A percentile compares a stretch with the other conserved stretches of the same genome.
Evolutionary conservation across 2,113 vertebrate species (phyloP).

Genomic region (Mustela lutreola): DNA sequence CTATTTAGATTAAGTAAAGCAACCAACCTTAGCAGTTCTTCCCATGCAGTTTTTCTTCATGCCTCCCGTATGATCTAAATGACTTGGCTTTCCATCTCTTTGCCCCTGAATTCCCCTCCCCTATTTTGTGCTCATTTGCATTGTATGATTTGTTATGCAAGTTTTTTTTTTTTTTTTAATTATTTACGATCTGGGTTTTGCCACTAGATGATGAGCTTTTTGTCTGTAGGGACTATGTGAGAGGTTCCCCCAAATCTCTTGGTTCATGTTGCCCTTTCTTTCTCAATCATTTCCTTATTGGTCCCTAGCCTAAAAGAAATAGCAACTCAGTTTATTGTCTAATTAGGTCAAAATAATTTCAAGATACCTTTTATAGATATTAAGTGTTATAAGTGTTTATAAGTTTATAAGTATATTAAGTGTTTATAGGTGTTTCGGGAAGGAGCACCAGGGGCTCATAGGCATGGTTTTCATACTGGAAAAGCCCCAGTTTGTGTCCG

Average conservation of each 20-base stretch:
- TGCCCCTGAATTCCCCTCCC: rapidly evolving
- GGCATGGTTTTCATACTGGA: neutral
- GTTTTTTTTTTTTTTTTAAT: neutral
- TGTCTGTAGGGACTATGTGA: neutral
- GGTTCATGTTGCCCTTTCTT: neutral
- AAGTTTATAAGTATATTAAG: no score
- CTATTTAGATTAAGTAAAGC: neutral
- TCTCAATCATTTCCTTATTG: neutral
- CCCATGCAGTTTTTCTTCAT: neutral
- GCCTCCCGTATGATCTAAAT: neutral
- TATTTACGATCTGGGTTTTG: neutral
- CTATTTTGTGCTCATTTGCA: neutral
- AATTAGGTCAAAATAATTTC: neutral
- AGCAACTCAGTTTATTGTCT: neutral
- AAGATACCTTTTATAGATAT: neutral
- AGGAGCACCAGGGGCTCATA: neutral
- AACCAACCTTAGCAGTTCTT: neutral
- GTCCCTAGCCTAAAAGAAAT: neutral
- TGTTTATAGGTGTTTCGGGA: neutral
- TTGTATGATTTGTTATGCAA: neutral
- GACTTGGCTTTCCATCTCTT: neutral
- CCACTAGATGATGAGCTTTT: neutral
- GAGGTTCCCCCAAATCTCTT: neutral
- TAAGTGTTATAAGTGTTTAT: no score
- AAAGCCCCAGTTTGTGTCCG: neutral